Percentiles rank a stretch among this genome's conserved stretches.
Conservation (phyloP, 1,140 invertebrate genomes). For the Drosophila bipectinata region DNA sequence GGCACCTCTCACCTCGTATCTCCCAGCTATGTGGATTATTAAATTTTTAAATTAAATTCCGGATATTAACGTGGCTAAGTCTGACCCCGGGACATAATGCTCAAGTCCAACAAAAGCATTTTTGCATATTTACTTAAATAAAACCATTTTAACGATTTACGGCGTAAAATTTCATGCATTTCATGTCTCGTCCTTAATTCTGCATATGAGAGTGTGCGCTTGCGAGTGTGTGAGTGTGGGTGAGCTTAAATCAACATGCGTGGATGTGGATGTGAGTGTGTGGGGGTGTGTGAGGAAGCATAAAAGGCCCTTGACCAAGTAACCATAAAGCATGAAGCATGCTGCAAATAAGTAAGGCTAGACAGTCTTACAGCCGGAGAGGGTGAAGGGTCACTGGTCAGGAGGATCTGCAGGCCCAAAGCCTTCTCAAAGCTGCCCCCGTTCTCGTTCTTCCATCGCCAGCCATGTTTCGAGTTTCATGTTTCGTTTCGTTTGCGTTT, state of each 20-base stretch:
- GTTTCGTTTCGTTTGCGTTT: constrained; percentile 79
- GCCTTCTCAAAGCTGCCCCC: constrained; percentile 32
- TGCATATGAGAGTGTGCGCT: constrained; percentile 3
- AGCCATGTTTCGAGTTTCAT: constrained; percentile 64
- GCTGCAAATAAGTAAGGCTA: constrained; percentile 81
- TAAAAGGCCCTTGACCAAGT: constrained; percentile 80
- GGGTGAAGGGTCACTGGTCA: constrained; percentile 27
- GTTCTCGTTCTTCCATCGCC: background rate
- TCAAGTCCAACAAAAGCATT: constrained; percentile 71
- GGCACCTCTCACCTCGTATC: constrained; percentile 1
- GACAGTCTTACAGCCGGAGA: constrained; percentile 64
- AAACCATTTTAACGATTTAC: constrained; percentile 81
- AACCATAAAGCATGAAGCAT: constrained; percentile 82
- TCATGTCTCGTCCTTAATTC: constrained; percentile 45
- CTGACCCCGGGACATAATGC: constrained; percentile 40
- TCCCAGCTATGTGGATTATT: constrained; percentile 67
- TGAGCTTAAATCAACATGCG: constrained; percentile 45
- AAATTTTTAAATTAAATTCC: constrained; percentile 75
- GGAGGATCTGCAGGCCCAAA: constrained; percentile 20
- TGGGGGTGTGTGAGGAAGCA: constrained; percentile 34
- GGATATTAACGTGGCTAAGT: constrained; percentile 43
- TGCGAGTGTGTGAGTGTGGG: constrained; percentile 19
- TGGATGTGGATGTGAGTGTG: constrained; percentile 22
- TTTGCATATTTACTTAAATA: constrained; percentile 81
- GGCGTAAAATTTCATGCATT: constrained; percentile 76